A percentile compares a stretch with the other conserved stretches of the same genome.
phyloP scores from a whole-genome alignment of 2,888 invertebrate genomes.

The Lasioglossum leucozonium region DNA sequence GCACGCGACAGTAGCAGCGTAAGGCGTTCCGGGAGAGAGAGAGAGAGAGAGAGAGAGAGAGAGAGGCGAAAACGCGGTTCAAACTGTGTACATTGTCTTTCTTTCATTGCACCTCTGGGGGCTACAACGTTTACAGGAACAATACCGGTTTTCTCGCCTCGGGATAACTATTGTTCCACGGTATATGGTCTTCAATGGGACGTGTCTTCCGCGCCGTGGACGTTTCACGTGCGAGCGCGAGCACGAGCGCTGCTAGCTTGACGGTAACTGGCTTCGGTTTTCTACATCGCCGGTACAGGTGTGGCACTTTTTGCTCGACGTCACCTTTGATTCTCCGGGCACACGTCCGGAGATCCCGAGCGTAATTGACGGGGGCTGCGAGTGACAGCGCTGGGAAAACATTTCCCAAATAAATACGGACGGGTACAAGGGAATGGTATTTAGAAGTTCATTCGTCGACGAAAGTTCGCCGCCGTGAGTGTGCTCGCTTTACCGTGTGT shows the following conservation, averaged over 20 bases:
- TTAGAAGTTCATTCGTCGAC: not conserved
- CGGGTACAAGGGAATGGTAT: not conserved
- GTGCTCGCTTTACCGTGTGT: not conserved
- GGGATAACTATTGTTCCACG: slow-evolving; percentile 45
- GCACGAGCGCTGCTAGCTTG: not conserved
- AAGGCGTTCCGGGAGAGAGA: too few relatives aligned
- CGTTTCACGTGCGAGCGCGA: slow-evolving; percentile 34
- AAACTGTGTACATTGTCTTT: slow-evolving; percentile 46
- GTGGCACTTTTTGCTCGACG: not conserved
- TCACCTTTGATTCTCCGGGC: not conserved
- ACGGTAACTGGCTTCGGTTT: slow-evolving; percentile 26
- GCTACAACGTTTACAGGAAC: slow-evolving; percentile 55
- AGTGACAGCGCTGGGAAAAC: not conserved
- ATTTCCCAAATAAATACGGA: slow-evolving; percentile 5
- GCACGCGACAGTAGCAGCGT: not conserved
- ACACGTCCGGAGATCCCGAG: not conserved
- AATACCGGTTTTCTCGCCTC: slow-evolving; percentile 51
- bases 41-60: too few relatives aligned
- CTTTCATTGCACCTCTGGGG: slow-evolving; percentile 37
- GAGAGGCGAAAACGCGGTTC: slow-evolving; percentile 22
- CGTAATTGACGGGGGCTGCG: not conserved
- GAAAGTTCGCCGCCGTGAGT: not conserved
- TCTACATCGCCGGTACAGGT: not conserved
- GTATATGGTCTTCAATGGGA: slow-evolving; percentile 26
- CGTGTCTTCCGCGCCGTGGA: slow-evolving; percentile 31